phyloP scores from a whole-genome alignment of 2,797 vertebrate genomes.

The Hybognathus amarus region DNA sequence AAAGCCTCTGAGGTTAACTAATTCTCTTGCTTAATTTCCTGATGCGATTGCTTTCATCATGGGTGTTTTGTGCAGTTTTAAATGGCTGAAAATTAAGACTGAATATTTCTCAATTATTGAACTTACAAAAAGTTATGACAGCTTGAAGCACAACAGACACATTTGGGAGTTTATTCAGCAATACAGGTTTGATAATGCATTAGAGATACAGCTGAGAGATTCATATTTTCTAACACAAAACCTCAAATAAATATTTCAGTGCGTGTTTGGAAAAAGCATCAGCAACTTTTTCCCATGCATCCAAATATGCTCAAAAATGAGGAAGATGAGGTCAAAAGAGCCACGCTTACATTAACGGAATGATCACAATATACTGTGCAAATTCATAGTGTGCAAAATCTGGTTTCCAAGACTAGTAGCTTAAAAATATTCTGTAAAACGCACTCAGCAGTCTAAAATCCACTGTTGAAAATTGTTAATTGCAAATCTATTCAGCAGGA shows the following conservation, averaged over 20 bases:
- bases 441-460: neutral
- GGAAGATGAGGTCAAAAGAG: neutral
- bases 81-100: neutral
- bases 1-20: neutral
- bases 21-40: neutral
- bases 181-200: conserved; percentile 1
- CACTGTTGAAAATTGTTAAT: neutral
- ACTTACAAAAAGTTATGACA: neutral
- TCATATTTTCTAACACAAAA: conserved; percentile 3
- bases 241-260: neutral
- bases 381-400: conserved; percentile 13
- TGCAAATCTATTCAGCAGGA: conserved; percentile 1
- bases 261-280: neutral
- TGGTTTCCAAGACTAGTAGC: neutral
- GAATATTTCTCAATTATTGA: neutral
- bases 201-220: conserved; percentile 15
- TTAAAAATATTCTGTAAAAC: neutral
- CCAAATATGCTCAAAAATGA: conserved; percentile 19
- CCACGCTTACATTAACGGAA: conserved; percentile 8
- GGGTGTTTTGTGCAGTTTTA: neutral
- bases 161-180: conserved; percentile 52
- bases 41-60: neutral
- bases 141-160: conserved; percentile 8
- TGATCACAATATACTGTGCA: conserved; percentile 9
- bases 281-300: conserved; percentile 5